Evolutionary conservation across 2,888 invertebrate species (phyloP), one percentile per base, ranked within the genome.

Genomic region (Odontothrips loti): DNA sequence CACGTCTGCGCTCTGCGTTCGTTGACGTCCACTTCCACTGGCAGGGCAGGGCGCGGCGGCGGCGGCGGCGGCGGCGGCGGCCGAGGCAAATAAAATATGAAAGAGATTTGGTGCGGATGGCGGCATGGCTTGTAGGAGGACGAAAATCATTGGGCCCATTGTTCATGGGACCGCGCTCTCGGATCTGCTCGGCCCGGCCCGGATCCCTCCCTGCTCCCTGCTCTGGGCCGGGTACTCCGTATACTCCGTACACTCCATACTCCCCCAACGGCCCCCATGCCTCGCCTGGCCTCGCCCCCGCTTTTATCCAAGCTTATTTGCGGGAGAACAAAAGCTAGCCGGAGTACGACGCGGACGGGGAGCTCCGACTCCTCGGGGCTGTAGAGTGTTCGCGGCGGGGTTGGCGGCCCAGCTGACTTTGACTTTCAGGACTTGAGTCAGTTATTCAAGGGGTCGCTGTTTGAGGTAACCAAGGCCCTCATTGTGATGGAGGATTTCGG

Each of bases 291-390:
- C 34, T 6, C 6, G 6, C 34, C 6, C 6, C 58, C 15, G 20
- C 58, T 58, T 58, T 58, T 58, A 58, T 58, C 58, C 15, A 58
- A 15, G 58, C 58, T 58, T 58, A 58, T 58, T 58, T 58, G 58
- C 58, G 58, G 15, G 58, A 58, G 58, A 58, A 58, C 58, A 58
- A 58, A 58, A n/a, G 58, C 58, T 12, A 15, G 51, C 12, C 15
- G 48, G 51, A 6, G 51, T 17, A 17, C 1, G 51, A 17, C 58
- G 58, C 6, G 58, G 58, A n/a, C 58, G 58, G 58, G 58, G 58
- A 43, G 34, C 15, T 27, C 27, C 23, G 23, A 12, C 68, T 15
- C 58, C 15, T 58, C 58, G 20, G 58, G 20, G 58, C 20, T 15
- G 20, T 6, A 11, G 58, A 9, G 58, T 17, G 4, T 58, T 15